Evolutionary conservation across 2,888 invertebrate genomes (phyloP), one percentile per base, ranked within the genome.

Genomic region (Hedya salicella): DNA sequence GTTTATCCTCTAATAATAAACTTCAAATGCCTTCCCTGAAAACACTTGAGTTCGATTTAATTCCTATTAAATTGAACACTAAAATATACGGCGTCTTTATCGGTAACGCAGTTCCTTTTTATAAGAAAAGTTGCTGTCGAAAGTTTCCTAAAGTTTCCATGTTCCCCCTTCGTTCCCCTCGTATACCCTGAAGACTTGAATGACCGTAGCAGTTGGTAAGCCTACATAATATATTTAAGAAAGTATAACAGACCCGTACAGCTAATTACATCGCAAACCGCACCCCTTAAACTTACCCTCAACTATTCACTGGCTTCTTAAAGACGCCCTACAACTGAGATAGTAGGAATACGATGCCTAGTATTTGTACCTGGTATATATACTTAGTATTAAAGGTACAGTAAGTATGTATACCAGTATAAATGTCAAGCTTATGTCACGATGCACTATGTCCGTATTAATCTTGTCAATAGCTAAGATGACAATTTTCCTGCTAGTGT

Each of bases 261-360:
- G 65, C 62, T 70, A 72, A 70, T 69, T 68, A 67, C 48, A 32
- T 40, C 36, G 60, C 46, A 53, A 30, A 70, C 70, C 71, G 42
- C 70, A 71, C 53, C 69, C 66, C 69, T 59, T 67, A 70, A 73
- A 72, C 67, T 64, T 66, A 66, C 66, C 68, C 70, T 70, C 72
- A 70, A 69, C 73, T 73, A 72, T 71, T 75, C 62, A 50, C 50
- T 39, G 68, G 70, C 62, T 71, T 71, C 72, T 61, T 60, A 68
- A 81, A 87, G 88, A 89, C 86, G 82, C 87, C 88, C 76, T 82
- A 87, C 77, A 79, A 85, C 80, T 83, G 81, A 85, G 83, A 56
- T 30, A 40, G 40, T 40, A 30, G 61, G 66, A 36, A 36, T 36
- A 44, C 5, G 42, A 13, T 36, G 25, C 25, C 42, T 52, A 46